Evolutionary conservation across 2,888 invertebrate genomes (phyloP), one percentile per base, ranked within the genome.

Genomic region (Cheilosia vulpina): DNA sequence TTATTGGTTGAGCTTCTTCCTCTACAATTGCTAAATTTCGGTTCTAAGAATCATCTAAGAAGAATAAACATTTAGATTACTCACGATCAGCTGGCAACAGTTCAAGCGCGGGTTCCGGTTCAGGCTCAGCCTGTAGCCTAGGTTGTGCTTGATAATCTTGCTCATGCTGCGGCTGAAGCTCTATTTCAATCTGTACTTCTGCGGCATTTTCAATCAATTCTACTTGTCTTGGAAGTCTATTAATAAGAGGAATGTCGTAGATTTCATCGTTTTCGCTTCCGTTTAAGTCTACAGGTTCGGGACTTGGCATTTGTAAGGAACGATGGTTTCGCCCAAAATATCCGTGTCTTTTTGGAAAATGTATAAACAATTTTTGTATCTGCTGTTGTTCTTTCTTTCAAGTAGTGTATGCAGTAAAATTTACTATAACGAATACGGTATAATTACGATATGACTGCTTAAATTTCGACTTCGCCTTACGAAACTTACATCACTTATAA

Each of bases 221-320:
- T 13, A 41, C 57, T 38, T 19, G 50, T n/a, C n/a, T n/a, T 57
- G 53, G 58, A 38, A 72, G 24, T 73, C 87, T 69, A 38, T 27
- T 13, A 15, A 66, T 41, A 62, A 66, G 58, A 21, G 66, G 38
- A 9, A 65, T 53, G 62, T 82, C 80, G 31, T 52, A 43, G n/a
- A n/a, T 34, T 13, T 34, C 58, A 6, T 69, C 81, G 15, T 71
- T 79, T 2, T 66, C 81, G 43, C 60, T 81, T 6, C 87, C 87
- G 4, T 66, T 72, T 41, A 58, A 55, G 38, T 76, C 78, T n/a
- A 80, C 27, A 11, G 47, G 24, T 0, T 77, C 75, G 7, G 77
- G 76, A 38, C 73, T 77, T 19, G 19, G 45, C 87, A 87, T 87
- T 77, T 79, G 57, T 15, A 38, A 11, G 38, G 11, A 38, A 38